Conservation (phyloP, 2,888 invertebrate species). For the Eucera pruinosa region DNA sequence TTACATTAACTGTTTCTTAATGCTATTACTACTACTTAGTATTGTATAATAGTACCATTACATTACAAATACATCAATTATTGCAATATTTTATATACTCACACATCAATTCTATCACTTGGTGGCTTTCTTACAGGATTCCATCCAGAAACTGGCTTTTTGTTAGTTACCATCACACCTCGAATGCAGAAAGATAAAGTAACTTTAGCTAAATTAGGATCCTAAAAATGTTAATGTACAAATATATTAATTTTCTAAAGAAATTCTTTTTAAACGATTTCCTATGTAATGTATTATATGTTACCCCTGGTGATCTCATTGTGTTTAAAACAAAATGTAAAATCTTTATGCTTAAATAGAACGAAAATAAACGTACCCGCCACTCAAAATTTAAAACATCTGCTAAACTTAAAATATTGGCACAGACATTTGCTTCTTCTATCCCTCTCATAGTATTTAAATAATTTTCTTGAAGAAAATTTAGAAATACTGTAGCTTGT, state of each 20-base stretch:
- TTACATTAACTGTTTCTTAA: constrained; percentile 28
- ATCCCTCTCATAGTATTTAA: constrained; percentile 88
- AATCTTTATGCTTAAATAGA: no score
- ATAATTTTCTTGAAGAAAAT: constrained; percentile 91
- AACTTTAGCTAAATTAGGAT: constrained; percentile 75
- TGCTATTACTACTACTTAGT: constrained; percentile 1
- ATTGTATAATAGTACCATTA: constrained; percentile 4
- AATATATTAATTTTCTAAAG: constrained; percentile 1
- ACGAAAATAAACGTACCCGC: constrained; percentile 88
- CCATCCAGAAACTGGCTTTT: constrained; percentile 89
- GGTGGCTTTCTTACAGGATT: constrained; percentile 87
- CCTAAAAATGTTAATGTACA: constrained; percentile 67
- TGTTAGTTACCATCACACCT: constrained; percentile 90
- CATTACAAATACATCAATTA: neutral
- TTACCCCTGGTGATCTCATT: no score
- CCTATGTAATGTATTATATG: constrained; percentile 9
- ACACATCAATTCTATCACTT: constrained; percentile 55
- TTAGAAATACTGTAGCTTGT: constrained; percentile 88
- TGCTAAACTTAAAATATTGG: constrained; percentile 89
- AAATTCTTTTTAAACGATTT: neutral
- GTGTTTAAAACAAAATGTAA: neutral
- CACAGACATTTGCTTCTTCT: constrained; percentile 85
- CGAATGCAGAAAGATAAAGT: constrained; percentile 85
- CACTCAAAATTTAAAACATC: constrained; percentile 88
- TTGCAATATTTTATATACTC: constrained; percentile 30